Evolutionary conservation across 2,888 invertebrate species (phyloP), one percentile per base, ranked within the genome.

Genomic region (Lithophane socia): DNA sequence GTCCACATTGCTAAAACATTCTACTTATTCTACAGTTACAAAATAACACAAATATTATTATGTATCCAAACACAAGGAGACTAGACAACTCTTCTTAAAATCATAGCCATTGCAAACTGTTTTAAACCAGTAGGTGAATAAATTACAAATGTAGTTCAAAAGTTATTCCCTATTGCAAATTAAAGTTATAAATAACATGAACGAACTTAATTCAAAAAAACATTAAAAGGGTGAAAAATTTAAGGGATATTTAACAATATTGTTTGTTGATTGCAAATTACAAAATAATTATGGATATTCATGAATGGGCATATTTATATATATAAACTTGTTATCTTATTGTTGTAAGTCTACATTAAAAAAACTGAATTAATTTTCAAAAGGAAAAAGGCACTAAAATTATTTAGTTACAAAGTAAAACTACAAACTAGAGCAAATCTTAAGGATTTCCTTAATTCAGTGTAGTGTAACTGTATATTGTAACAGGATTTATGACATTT

Each of bases 51-150:
- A 49, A 58, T 58, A 58, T 47, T 42, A 49, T 49, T 49, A 37
- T 44, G 29, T 68, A 42, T 44, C 24, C 18, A 73, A 63, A 73
- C 42, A 80, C 47, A n/a, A 49, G 18, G 12, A 56, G 77, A 77
- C 81, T 77, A 77, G 77, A 80, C 42, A 42, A 78, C 63, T 63
- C 54, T 63, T 73, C 24, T 56, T 49, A 56, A 63, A 49, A 72
- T 56, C 29, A 29, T 63, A 72, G 29, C 9, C 18, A 3, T 56
- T 73, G 21, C 24, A 60, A 68, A 49, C 42, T 24, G 24, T 29
- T 8, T 13, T 44, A 29, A 18, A n/a, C 18, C 37, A 54, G 7
- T n/a, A 52, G 10, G 10, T 52, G 1, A 29, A 49, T 47, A 16
- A 49, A 10, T 37, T 10, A 37, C 9, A 72, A 56, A 73, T 18